These are phyloP conservation scores for Mya arenaria DNA, from an alignment of 1,140 invertebrate species.

Conservation along the genomic window DNA sequence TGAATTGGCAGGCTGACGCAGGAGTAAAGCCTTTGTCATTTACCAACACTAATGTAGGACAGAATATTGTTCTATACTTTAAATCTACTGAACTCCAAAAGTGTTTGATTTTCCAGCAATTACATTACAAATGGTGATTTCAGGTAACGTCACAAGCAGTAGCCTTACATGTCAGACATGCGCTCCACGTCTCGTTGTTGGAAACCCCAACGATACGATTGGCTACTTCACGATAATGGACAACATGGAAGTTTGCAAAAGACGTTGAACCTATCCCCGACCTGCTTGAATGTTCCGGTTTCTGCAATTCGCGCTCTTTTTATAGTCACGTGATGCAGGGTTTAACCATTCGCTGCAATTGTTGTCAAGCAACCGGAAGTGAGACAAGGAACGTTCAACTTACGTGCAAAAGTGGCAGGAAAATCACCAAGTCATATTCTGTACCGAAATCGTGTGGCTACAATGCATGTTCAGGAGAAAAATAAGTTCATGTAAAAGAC, in stretches of 20 bases:
- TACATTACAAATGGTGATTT: no score
- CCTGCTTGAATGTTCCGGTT: slow-evolving; percentile 62
- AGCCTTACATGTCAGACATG: slow-evolving; percentile 43
- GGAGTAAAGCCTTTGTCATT: no score
- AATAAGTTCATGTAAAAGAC: no score
- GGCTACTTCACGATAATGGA: slow-evolving; percentile 58
- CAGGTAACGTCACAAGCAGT: no score
- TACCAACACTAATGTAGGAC: no score
- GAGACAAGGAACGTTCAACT: slow-evolving; percentile 49
- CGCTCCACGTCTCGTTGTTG: slow-evolving; percentile 54
- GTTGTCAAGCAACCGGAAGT: slow-evolving; percentile 58
- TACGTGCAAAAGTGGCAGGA: slow-evolving; percentile 56
- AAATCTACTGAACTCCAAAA: no score
- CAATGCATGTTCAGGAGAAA: slow-evolving; percentile 49
- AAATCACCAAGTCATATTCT: slow-evolving; percentile 53
- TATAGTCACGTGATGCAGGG: slow-evolving; percentile 58
- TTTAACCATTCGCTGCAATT: slow-evolving; percentile 60
- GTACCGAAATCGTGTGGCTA: slow-evolving; percentile 60
- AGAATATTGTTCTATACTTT: no score
- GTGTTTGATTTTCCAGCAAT: no score
- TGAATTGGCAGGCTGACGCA: no score
- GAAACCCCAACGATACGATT: slow-evolving; percentile 49
- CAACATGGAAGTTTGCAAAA: slow-evolving; percentile 54
- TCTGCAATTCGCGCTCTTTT: slow-evolving; percentile 57
- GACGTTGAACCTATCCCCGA: slow-evolving; percentile 56